Evolutionary conservation across 1,140 invertebrate genomes (phyloP), one percentile per base, ranked within the genome.

Genomic region (Varroa destructor): DNA sequence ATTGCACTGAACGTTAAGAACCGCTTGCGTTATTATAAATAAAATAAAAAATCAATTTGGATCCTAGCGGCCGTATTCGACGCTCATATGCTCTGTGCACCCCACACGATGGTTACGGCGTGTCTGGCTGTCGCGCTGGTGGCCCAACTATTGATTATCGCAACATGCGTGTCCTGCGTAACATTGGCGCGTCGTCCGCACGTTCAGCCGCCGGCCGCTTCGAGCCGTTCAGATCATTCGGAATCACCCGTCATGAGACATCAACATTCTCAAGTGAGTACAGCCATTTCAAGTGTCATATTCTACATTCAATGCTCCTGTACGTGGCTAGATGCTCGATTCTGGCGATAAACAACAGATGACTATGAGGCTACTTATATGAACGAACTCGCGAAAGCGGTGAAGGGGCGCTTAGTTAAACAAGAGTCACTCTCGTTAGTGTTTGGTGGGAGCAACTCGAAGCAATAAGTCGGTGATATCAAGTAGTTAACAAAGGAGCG

Each of bases 81-180:
- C 36, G 71, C 55, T 36, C 42, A 61, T n/a, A 43, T 72, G 56
- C n/a, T 72, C 2, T 72, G 71, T 14, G 56, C 71, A 2, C 71
- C 72, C 54, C 12, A 72, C 51, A 25, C 55, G 58, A 5, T 75
- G 73, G 1, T 54, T 61, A 14, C 70, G 73, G 71, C 72, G 70
- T 37, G 37, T 40, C 36, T 75, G 36, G 61, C 61, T 54, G 37
- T 61, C 46, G 40, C 70, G 12, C 0, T 73, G 72, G 75, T 75
- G 4, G 73, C 70, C 10, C 72, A 70, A 8, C 71, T 72, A 1
- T 12, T 74, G 14, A 72, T 72, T 6, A 72, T 72, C 40, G 37
- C 56, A n/a, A 55, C 71, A 25, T 72, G 71, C 46, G 55, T 56
- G 37, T 43, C 56, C 10, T 72, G 71, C 40, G 51, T 72, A n/a